phyloP scores from a whole-genome alignment of 2,888 invertebrate species.

The Bugulina stolonifera region DNA sequence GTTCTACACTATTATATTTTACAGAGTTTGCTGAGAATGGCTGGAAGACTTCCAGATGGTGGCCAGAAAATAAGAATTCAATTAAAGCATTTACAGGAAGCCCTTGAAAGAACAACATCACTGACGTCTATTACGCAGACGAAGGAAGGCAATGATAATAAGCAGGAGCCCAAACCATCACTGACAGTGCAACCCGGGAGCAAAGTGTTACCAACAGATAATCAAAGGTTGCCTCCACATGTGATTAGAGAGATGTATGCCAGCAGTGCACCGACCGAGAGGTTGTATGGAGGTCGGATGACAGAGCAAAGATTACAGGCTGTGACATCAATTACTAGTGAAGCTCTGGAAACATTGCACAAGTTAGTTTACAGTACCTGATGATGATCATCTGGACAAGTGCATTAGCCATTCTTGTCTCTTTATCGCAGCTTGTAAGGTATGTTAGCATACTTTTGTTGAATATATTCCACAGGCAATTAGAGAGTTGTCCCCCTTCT shows the following conservation, averaged over 20 bases:
- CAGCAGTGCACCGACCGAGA: conserved; percentile 32
- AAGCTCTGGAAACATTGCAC: conserved; percentile 46
- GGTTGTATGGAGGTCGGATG: conserved; percentile 48
- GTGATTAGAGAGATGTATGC: conserved; percentile 44
- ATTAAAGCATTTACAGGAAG: conserved; percentile 32
- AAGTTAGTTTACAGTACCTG: conserved; percentile 36
- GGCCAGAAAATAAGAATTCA: conserved; percentile 36
- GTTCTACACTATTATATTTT: too few species aligned
- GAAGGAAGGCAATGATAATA: neutral
- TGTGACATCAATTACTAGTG: conserved; percentile 44
- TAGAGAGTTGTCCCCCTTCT: conserved; percentile 42
- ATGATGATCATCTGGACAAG: too few species aligned
- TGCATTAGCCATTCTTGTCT: too few species aligned
- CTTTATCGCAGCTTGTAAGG: too few species aligned
- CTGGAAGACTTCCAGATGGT: conserved; percentile 37
- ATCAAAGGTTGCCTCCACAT: conserved; percentile 37
- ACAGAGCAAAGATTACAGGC: conserved; percentile 40
- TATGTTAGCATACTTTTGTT: too few species aligned
- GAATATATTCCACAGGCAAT: too few species aligned
- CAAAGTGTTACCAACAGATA: neutral
- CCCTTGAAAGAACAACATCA: too few species aligned
- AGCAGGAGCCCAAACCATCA: neutral
- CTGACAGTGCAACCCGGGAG: neutral
- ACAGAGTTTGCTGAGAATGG: conserved; percentile 28
- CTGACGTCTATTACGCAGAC: too few species aligned